Evolutionary conservation across 2,113 vertebrate genomes (phyloP), one percentile per base, ranked within the genome.

Genomic region (Nothocercus nigrocapillus): DNA sequence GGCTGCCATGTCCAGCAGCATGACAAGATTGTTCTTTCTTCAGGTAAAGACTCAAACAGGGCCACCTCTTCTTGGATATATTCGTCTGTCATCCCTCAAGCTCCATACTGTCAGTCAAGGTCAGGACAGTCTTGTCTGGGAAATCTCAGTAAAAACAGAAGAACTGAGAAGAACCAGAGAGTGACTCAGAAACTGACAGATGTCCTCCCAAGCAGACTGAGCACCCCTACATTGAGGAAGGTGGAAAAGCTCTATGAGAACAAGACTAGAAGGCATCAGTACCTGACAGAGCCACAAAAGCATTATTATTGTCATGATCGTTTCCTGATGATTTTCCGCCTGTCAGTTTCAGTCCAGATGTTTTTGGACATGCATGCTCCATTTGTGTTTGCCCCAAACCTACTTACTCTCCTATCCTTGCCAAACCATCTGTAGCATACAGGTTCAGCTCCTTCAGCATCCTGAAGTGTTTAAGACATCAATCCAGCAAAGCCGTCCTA

Each of bases 401-500:
- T 49, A 54, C 12, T 61, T 82, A 14, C 45, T 70, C 25, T 53
- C 47, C n/a, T 9, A 38, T 44, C 2, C 19, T 28, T 19, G 11
- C 24, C 22, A 47, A 51, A 86, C 82, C 5, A 38, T 14, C 3
- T 42, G 0, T 0, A 63, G 5, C 5, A 13, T 30, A 19, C 4
- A 62, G 1, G 17, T 62, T 51, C 13, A 25, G 10, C 49, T 91
- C 38, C 19, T 2, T 56, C 30, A 11, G 5, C 11, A 5, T 13
- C 25, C 22, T 32, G 17, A 63, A 24, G 7, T 77, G 11, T 49
- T 83, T 80, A 44, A 66, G 45, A 44, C 11, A 51, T 18, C 54
- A 0, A 4, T 32, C 38, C 40, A 45, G 11, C 4, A 40, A 47
- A 87, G 15, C 44, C 28, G 3, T 4, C 5, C 4, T 3, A 3